Percentiles rank a stretch among this genome's conserved stretches.
phyloP scores from a whole-genome alignment of 2,113 vertebrate genomes.

The Seriola quinqueradiata region DNA sequence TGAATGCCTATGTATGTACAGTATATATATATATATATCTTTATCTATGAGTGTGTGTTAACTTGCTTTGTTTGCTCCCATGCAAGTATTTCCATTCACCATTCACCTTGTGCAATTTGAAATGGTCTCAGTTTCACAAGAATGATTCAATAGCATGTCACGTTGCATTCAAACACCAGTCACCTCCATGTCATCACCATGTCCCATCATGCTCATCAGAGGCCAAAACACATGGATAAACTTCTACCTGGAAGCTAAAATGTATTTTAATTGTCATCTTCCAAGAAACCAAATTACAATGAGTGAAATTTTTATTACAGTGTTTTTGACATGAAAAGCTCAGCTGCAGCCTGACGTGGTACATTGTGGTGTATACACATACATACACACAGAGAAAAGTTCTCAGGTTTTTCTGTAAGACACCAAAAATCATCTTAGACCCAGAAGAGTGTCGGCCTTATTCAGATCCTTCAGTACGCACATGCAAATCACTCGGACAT shows the following conservation, averaged over 20 bases:
- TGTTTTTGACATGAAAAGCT: not conserved
- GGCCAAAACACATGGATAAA: too few relatives aligned
- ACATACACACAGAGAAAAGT: not conserved
- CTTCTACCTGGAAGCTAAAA: not conserved
- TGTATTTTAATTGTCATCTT: not conserved
- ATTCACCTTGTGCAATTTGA: not conserved
- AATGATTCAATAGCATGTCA: not conserved
- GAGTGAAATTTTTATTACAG: not conserved
- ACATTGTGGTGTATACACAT: not conserved
- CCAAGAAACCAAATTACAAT: not conserved
- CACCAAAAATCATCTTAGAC: not conserved
- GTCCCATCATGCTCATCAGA: not conserved
- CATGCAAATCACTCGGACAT: slow-evolving; percentile 36
- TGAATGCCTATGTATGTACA: not conserved
- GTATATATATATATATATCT: not conserved
- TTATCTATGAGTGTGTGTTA: not conserved
- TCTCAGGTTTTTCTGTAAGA: not conserved
- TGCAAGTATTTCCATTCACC: not conserved
- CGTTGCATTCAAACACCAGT: not conserved
- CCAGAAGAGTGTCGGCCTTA: slow-evolving; percentile 6
- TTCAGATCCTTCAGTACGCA: slow-evolving; percentile 41
- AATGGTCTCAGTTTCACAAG: not conserved
- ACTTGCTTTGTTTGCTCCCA: not conserved
- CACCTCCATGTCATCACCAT: too few relatives aligned
- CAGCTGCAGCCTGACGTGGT: not conserved